Conservation (phyloP, 2,113 vertebrate genomes). For the Talpa occidentalis region DNA sequence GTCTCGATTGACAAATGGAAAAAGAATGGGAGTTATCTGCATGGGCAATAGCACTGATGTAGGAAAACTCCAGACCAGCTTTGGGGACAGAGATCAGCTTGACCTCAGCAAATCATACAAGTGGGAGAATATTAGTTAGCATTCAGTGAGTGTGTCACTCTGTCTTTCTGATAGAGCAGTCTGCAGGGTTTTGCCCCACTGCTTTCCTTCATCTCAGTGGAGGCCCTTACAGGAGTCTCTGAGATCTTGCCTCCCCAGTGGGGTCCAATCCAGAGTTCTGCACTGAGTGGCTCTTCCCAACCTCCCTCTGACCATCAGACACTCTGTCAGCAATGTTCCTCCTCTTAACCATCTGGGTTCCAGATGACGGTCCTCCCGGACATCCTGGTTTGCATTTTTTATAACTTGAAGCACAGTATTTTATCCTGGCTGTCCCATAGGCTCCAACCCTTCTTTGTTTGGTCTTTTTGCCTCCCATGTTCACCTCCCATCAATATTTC, state of each 20-base stretch:
- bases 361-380: neutral
- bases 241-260: neutral
- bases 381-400: neutral
- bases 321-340: conserved; percentile 41
- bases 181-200: neutral
- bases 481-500: conserved; percentile 36
- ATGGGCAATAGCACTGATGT: neutral
- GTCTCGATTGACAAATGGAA: neutral
- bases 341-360: neutral
- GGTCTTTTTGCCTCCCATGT: neutral
- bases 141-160: neutral
- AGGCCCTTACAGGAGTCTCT: neutral
- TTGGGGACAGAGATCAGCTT: neutral
- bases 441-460: conserved; percentile 38
- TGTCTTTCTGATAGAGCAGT: neutral
- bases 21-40: neutral
- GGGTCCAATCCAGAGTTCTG: neutral
- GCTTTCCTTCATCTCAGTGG: neutral
- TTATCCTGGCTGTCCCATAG: neutral
- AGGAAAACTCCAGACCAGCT: neutral
- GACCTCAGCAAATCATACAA: neutral
- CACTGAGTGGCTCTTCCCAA: neutral
- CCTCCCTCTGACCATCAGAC: neutral
- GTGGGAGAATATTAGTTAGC: neutral
- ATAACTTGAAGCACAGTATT: neutral